Conservation (phyloP, 2,113 vertebrate genomes). For the Erythrocercus mccallii region DNA sequence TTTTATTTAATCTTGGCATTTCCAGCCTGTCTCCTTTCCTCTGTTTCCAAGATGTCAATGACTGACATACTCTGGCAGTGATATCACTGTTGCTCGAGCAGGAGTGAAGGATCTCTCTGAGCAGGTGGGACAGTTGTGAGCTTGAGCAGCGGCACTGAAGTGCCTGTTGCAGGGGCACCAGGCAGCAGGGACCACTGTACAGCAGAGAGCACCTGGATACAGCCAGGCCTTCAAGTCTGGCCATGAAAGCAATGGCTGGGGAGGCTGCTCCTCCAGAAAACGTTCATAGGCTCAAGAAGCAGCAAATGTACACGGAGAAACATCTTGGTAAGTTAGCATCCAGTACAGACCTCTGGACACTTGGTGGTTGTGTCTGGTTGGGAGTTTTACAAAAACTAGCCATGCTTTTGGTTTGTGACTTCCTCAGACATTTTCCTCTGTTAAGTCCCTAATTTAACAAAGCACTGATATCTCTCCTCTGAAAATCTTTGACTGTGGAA, state of each 20-base stretch:
- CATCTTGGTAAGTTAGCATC: neutral
- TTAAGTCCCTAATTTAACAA: neutral
- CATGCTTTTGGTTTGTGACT: neutral
- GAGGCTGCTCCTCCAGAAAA: neutral
- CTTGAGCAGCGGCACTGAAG: neutral
- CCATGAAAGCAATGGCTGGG: neutral
- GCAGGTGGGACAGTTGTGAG: neutral
- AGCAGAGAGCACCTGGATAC: neutral
- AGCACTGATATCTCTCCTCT: neutral
- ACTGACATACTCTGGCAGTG: slow-evolving; percentile 35
- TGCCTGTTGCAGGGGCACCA: neutral
- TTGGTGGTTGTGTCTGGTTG: neutral
- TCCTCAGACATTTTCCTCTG: neutral
- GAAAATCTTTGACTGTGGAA: neutral
- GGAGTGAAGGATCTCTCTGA: neutral
- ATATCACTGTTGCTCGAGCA: slow-evolving; percentile 5
- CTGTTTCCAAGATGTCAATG: slow-evolving; percentile 34
- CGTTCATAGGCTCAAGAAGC: neutral
- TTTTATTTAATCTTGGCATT: neutral
- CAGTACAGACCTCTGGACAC: neutral
- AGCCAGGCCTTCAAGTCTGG: neutral
- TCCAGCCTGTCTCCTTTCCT: neutral
- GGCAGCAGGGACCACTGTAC: neutral
- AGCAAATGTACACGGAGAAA: neutral
- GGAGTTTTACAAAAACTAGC: neutral